Conservation (phyloP, 2,888 invertebrate species). For the Myopa testacea region DNA sequence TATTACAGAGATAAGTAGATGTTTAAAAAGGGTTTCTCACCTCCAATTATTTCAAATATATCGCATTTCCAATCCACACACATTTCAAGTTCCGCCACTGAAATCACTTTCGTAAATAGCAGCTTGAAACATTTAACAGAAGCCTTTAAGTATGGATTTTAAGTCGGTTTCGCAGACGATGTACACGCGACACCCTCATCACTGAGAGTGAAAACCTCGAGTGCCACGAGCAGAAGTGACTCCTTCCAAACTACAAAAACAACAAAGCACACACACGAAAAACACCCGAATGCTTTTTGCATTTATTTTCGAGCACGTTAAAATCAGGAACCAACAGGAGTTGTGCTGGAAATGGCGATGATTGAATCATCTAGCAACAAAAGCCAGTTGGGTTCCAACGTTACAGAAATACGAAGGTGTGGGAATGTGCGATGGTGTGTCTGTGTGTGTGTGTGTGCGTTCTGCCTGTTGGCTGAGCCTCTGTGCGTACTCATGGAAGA, state of each 20-base stretch:
- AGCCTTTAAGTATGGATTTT: not conserved
- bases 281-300: constrained; percentile 2
- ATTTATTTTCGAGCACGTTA: constrained; percentile 13
- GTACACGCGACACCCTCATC: no score
- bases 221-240: not conserved
- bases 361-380: not conserved
- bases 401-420: not conserved
- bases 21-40: no score
- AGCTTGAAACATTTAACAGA: no score
- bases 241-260: not conserved
- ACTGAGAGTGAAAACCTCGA: not conserved
- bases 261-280: not conserved
- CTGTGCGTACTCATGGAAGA: constrained; percentile 4
- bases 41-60: no score
- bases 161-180: not conserved
- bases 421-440: no score
- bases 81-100: no score
- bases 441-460: no score
- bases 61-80: no score
- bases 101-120: no score
- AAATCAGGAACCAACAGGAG: constrained; percentile 13
- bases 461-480: no score
- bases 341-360: no score
- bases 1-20: no score
- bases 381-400: not conserved